Evolutionary conservation across 2,113 vertebrate genomes (phyloP), one percentile per base, ranked within the genome.

Genomic region (Cepphus grylle): DNA sequence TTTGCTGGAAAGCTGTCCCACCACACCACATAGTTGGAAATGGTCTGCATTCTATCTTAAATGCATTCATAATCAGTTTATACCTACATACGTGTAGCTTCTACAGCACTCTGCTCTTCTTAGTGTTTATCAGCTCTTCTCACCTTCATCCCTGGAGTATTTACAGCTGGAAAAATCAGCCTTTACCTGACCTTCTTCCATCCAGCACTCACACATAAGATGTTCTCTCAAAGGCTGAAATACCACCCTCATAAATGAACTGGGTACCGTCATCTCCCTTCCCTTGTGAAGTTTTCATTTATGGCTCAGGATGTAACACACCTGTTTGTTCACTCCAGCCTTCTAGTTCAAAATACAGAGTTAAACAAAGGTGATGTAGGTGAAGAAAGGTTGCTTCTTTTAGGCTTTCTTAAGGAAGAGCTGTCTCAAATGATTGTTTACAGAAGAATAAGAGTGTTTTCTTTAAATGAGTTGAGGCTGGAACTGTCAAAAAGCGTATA

Each of bases 101-200:
- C 73, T 84, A 43, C 47, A 81, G 80, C 65, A 67, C 38, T 86
- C 59, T 76, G 16, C 40, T 78, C 77, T 66, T 81, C 86, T 74
- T 79, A 42, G 49, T 89, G 27, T 93, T 94, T 80, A 93, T 93
- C 86, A 93, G 61, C 49, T 90, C 40, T 85, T 85, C 78, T 87
- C 87, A 95, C 73, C 56, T 95, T 93, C 87, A 69, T 36, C 43
- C 52, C 34, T 49, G 26, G n/a, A 85, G 65, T 71, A 81, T 52
- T 93, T 89, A 53, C 52, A 82, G 77, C 12, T 49, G 79, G 56
- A 93, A 93, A 89, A 87, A 85, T 56, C 61, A 85, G 73, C 21
- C 58, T 76, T 93, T 80, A 90, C 49, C 87, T 87, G 74, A 53
- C 22, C 30, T 93, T 72, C 61, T 79, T 96, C 43, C 56, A 89